A percentile compares a stretch with the other conserved stretches of the same genome.
Evolutionary conservation across 2,113 vertebrate genomes (phyloP).

Genomic region (Nannospalax galili): DNA sequence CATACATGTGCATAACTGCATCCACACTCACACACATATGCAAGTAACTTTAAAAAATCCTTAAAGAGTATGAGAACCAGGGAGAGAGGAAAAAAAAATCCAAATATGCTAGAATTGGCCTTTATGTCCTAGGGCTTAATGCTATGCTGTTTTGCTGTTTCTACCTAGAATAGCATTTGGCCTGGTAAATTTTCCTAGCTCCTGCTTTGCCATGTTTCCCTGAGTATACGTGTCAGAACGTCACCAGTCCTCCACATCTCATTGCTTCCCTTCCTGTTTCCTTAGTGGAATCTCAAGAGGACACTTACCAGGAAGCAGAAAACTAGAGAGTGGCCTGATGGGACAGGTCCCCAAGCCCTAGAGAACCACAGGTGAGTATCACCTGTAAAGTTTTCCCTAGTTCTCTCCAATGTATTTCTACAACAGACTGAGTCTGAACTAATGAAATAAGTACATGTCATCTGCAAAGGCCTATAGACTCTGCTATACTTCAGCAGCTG

Average conservation of each 20-base stretch:
- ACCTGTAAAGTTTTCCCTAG: constrained; percentile 9
- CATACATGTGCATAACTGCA: no score
- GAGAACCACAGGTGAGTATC: constrained; percentile 18
- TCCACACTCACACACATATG: no score
- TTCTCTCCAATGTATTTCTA: constrained; percentile 48
- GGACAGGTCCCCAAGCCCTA: constrained; percentile 21
- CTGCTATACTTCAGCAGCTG: constrained; percentile 50
- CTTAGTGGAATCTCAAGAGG: constrained; percentile 46
- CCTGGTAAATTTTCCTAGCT: constrained; percentile 20
- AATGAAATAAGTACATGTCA: constrained; percentile 29
- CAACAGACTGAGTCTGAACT: constrained; percentile 19
- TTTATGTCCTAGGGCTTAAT: constrained; percentile 34
- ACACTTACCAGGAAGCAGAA: constrained; percentile 49
- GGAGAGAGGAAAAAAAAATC: neutral
- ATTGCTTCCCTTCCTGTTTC: neutral
- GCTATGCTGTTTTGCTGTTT: constrained; percentile 10
- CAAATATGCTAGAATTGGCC: neutral
- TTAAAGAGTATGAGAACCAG: no score
- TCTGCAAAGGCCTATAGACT: constrained; percentile 50
- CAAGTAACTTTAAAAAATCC: no score
- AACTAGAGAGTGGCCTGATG: constrained; percentile 1
- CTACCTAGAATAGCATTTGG: neutral
- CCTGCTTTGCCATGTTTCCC: neutral
- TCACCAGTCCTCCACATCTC: constrained; percentile 11
- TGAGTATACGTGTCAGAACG: neutral